These are phyloP conservation scores for Bovichtus variegatus DNA, from an alignment of 2,797 vertebrate genomes.

Conservation along the genomic window DNA sequence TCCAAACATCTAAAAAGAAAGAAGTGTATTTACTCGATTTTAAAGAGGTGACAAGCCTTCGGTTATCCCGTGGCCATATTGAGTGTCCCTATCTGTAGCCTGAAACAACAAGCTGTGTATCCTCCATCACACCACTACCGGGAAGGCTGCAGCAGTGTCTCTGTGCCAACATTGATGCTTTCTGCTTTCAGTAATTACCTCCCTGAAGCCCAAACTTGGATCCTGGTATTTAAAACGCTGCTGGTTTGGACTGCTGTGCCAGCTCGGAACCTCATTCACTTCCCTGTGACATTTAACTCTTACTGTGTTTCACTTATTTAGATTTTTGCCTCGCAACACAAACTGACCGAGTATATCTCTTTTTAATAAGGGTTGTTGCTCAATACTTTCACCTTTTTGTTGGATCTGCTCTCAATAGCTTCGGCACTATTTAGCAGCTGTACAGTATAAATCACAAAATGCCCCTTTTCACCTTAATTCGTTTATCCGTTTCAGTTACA, in stretches of 20 bases:
- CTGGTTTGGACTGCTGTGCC: slow-evolving; percentile 17
- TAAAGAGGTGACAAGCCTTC: slow-evolving; percentile 77
- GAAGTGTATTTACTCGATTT: slow-evolving; percentile 68
- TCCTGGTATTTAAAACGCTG: slow-evolving; percentile 38
- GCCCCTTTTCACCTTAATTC: not conserved
- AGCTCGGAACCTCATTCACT: slow-evolving; percentile 32
- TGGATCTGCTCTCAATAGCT: slow-evolving; percentile 11
- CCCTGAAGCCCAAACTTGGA: slow-evolving; percentile 24
- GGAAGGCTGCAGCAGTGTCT: slow-evolving; percentile 22
- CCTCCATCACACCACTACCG: slow-evolving; percentile 32
- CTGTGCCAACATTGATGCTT: slow-evolving; percentile 37
- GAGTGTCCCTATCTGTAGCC: slow-evolving; percentile 56
- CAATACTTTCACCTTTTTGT: slow-evolving; percentile 1
- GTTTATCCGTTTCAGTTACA: not conserved
- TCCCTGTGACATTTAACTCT: slow-evolving; percentile 42
- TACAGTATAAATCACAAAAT: not conserved
- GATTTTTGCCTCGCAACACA: not conserved
- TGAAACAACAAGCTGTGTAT: slow-evolving; percentile 51
- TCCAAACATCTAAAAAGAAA: slow-evolving; percentile 66
- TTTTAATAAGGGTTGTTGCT: not conserved
- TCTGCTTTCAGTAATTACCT: slow-evolving; percentile 56
- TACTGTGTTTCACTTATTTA: slow-evolving; percentile 10
- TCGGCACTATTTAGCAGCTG: slow-evolving; percentile 12
- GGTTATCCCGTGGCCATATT: slow-evolving; percentile 51
- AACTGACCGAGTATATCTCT: not conserved